These are phyloP conservation scores for Gymnocheta viridis DNA, from an alignment of 2,888 invertebrate genomes.

Conservation along the genomic window DNA sequence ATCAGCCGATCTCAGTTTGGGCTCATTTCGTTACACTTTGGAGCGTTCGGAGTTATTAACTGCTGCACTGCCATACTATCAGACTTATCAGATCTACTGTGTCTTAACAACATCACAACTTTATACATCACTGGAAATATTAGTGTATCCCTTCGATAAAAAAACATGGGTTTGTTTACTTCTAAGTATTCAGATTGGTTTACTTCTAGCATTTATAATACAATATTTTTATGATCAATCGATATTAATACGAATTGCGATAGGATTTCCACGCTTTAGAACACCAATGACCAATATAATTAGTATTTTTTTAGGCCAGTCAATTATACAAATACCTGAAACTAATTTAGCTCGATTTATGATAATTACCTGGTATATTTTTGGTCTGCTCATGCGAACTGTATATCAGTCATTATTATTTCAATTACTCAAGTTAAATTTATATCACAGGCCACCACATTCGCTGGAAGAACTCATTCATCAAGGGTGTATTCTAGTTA, in stretches of 20 bases:
- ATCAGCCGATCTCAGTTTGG: slow-evolving; percentile 72
- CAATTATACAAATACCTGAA: slow-evolving; percentile 53
- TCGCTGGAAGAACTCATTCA: slow-evolving; percentile 63
- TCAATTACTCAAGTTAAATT: slow-evolving; percentile 68
- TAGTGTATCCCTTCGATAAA: slow-evolving; percentile 71
- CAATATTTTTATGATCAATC: slow-evolving; percentile 38
- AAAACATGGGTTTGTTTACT: slow-evolving; percentile 72
- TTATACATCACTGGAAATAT: slow-evolving; percentile 71
- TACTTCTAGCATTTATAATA: slow-evolving; percentile 45
- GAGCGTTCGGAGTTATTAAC: slow-evolving; percentile 70
- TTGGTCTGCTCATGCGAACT: slow-evolving; percentile 70
- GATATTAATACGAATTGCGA: slow-evolving; percentile 42
- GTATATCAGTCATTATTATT: slow-evolving; percentile 72
- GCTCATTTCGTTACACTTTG: slow-evolving; percentile 72
- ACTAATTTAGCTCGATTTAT: slow-evolving; percentile 69
- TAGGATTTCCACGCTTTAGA: slow-evolving; percentile 55
- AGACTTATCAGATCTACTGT: slow-evolving; percentile 71
- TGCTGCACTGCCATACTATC: slow-evolving; percentile 72
- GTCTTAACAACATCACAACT: slow-evolving; percentile 57
- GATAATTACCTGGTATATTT: slow-evolving; percentile 69
- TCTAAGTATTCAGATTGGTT: slow-evolving; percentile 60
- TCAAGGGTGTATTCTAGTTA: slow-evolving; percentile 63
- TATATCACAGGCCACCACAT: slow-evolving; percentile 70
- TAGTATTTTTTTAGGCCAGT: slow-evolving; percentile 62
- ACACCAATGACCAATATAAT: slow-evolving; percentile 48